These are phyloP conservation scores for Ladona fulva DNA, from an alignment of 1,140 invertebrate genomes.

Conservation along the genomic window DNA sequence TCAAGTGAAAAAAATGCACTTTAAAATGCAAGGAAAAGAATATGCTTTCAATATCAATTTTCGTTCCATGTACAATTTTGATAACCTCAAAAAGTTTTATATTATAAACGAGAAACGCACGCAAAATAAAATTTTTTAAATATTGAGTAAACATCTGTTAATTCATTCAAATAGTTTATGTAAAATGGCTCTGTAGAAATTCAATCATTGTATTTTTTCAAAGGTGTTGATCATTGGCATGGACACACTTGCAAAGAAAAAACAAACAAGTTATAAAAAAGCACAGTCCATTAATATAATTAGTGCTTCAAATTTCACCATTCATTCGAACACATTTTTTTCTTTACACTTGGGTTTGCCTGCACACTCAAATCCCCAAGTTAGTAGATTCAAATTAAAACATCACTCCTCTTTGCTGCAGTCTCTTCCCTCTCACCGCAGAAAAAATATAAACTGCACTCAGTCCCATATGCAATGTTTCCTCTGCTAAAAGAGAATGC, in stretches of 20 bases:
- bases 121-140: background rate
- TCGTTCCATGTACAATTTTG: background rate
- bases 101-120: background rate
- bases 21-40: background rate
- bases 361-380: background rate
- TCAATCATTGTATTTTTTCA: background rate
- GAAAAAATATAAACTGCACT: constrained; percentile 3
- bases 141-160: background rate
- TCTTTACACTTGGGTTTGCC: background rate
- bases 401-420: background rate
- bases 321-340: constrained; percentile 7
- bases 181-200: constrained; percentile 7
- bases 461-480: background rate
- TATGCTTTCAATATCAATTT: background rate
- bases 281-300: background rate
- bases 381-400: background rate
- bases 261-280: background rate
- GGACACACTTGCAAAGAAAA: background rate
- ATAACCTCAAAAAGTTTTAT: background rate
- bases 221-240: background rate
- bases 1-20: background rate
- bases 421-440: background rate
- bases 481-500: background rate
- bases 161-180: background rate
- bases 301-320: constrained; percentile 6